Evolutionary conservation across 1,140 invertebrate genomes (phyloP).

Genomic region (Asbolus verrucosus): DNA sequence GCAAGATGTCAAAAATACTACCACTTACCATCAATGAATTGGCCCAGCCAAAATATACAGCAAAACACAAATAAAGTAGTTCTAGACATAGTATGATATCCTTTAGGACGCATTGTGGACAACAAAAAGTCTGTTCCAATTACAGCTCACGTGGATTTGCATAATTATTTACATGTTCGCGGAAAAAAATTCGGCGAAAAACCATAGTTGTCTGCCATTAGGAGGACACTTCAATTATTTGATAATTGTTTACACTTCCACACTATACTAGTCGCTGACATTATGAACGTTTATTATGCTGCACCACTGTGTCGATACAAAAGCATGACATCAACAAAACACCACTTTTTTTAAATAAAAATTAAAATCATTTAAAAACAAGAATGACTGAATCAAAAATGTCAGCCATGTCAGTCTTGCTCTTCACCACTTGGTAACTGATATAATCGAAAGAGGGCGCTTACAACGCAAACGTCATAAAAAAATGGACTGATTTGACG

Average conservation of each 20-base stretch:
- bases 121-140: constrained; percentile 45
- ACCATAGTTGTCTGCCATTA: constrained; percentile 47
- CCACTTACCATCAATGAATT: constrained; percentile 54
- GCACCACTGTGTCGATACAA: not conserved
- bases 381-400: constrained; percentile 53
- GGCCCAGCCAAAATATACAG: constrained; percentile 55
- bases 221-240: constrained; percentile 48
- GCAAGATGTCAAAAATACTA: constrained; percentile 27
- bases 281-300: constrained; percentile 6
- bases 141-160: constrained; percentile 47
- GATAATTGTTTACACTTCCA: constrained; percentile 45
- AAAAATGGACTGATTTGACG: too few species aligned
- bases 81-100: constrained; percentile 48
- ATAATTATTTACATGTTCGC: constrained; percentile 53
- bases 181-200: constrained; percentile 47
- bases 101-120: constrained; percentile 21
- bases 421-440: not conserved
- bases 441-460: constrained; percentile 3
- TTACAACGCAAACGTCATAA: not conserved
- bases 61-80: constrained; percentile 46
- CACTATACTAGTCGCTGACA: constrained; percentile 42
- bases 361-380: constrained; percentile 53
- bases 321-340: constrained; percentile 19
- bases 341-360: constrained; percentile 41
- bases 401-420: constrained; percentile 58